Conservation (phyloP, 2,888 invertebrate species). For the Tanytarsus gracilentus region DNA sequence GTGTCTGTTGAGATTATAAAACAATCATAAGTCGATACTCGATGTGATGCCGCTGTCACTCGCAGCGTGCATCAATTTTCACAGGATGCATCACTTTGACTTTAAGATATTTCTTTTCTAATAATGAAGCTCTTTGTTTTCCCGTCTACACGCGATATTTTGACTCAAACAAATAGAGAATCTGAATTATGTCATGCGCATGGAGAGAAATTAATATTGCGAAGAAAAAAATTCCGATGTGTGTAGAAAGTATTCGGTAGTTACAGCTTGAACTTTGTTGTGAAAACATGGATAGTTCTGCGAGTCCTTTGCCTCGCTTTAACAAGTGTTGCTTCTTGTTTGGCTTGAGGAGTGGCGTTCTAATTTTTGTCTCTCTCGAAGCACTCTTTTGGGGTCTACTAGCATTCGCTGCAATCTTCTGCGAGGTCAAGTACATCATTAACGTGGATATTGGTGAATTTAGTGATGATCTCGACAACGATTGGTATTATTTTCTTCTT, state of each 20-base stretch:
- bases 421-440: conserved; percentile 20
- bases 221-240: neutral
- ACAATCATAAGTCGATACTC: too few relatives aligned
- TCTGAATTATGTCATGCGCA: too few relatives aligned
- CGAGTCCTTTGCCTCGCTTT: conserved; percentile 10
- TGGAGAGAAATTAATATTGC: too few relatives aligned
- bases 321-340: conserved; percentile 23
- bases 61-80: too few relatives aligned
- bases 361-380: conserved; percentile 20
- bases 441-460: neutral
- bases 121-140: too few relatives aligned
- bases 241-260: neutral
- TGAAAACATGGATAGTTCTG: conserved; percentile 5
- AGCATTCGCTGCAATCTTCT: conserved; percentile 9
- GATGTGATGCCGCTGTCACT: too few relatives aligned
- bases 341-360: conserved; percentile 14
- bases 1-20: neutral
- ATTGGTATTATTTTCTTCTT: conserved; percentile 14
- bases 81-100: too few relatives aligned
- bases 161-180: too few relatives aligned
- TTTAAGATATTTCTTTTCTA: too few relatives aligned
- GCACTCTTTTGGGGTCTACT: conserved; percentile 5
- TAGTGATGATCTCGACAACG: conserved; percentile 5
- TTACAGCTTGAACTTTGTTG: neutral
- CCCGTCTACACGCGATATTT: too few relatives aligned